Base-by-base conservation (phyloP, 2,797 vertebrate species). In the Ateles fusciceps region DNA sequence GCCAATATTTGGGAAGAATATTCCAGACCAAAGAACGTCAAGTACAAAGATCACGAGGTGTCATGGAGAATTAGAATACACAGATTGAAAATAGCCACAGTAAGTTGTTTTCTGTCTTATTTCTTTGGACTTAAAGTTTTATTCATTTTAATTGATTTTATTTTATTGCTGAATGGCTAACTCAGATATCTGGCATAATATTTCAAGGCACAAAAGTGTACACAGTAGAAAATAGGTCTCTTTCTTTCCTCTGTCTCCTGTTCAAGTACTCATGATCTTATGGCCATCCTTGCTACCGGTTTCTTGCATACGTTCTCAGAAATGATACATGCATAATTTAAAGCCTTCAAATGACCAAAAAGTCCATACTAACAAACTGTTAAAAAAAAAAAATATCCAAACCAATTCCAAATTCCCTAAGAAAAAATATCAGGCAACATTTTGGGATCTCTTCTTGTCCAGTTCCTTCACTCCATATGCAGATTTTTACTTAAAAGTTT, bases 401-500 rank as follows among this genome's bases (percentile, higher is more conserved):
- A 95, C 76, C 48, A 94, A 93, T 84, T 86, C 17, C n/a, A 91
- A 95, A 92, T 94, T 93, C 44, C 57, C 79, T 39, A 89, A 93
- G 15, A 83, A 85, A 91, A 96, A 85, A 26, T 12, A 81, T n/a
- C 85, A 91, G 28, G 22, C 46, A 91, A 76, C 0, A 26, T 68
- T 95, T 86, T 74, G 48, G 52, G 28, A 36, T 81, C 44, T 97
- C n/a, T 91, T 91, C 10, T 74, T 93, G 21, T 89, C 79, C n/a
- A 50, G 1, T 94, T 93, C 83, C 78, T 95, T 96, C 10, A 39
- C 10, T 85, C 48, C 7, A 30, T 19, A 78, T 33, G 33, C 72
- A 89, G 26, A 76, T 84, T 94, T 96, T 92, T 90, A 96, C 24
- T 91, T 95, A 14, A 46, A 96, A 89, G 48, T 83, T 89, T 88